Evolutionary conservation across 2,888 invertebrate genomes (phyloP), one percentile per base, ranked within the genome.

Genomic region (Mesorhabditis belari): DNA sequence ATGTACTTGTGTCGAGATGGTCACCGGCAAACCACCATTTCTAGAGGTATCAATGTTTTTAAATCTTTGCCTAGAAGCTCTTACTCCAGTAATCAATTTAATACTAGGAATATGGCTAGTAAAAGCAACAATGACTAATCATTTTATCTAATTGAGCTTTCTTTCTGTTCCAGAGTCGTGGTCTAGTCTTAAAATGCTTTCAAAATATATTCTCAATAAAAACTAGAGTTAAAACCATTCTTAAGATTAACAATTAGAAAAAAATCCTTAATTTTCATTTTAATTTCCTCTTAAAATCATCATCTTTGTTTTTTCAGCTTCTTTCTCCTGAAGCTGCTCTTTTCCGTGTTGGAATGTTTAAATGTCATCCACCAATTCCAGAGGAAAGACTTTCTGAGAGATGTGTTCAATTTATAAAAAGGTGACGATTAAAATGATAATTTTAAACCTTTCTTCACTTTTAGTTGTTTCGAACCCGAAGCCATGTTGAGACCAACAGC

Each of bases 1-100:
- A 25, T 98, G 98, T 81, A 98, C 98, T 0, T 90, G 96, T 68
- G 93, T 98, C 6, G 98, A 98, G 86, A 98, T 98, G 98, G 95
- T 96, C 0, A 96, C 96, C 0, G 96, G 96, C 4, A 93, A 96
- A 81, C 94, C 95, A 19, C 98, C 98, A 0, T 98, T 98, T 80
- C 91, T 93, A 70, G 96, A 99, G 80, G 83, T 85, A 44, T 0
- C 25, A 12, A n/a, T 19, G 23, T 53, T 50, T 53, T 66, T 21
- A 35, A 50, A 28, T 49, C 54, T n/a, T 29, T 62, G 28, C 6
- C 4, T n/a, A 5, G n/a, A 24, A 53, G 26, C 25, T 21, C n/a
- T n/a, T n/a, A n/a, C n/a, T n/a, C n/a, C n/a, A n/a, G n/a, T 35
- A 12, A 35, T 35, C 9, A 12, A 17, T 35, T 35, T 35, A 35